phyloP scores from a whole-genome alignment of 2,113 vertebrate species.

The Macroglossus sobrinus region DNA sequence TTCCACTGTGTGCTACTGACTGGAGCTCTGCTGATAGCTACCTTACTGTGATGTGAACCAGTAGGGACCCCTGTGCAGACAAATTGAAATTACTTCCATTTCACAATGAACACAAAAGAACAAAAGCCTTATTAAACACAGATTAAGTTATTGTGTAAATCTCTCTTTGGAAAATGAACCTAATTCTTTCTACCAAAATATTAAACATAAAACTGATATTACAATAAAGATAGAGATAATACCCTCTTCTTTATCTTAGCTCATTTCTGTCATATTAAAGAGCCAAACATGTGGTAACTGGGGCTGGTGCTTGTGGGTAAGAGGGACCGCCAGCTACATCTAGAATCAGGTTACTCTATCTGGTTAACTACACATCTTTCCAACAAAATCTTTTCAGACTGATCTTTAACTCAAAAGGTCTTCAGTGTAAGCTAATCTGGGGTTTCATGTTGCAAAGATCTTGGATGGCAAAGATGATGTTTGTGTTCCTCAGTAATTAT shows the following conservation, averaged over 20 bases:
- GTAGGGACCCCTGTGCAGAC: constrained; percentile 49
- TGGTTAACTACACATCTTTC: neutral
- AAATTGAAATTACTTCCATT: constrained; percentile 71
- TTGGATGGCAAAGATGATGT: constrained; percentile 49
- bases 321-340: neutral
- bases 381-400: neutral
- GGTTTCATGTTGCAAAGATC: constrained; percentile 57
- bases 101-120: constrained; percentile 67
- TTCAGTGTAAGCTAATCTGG: constrained; percentile 25
- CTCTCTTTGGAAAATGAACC: constrained; percentile 59
- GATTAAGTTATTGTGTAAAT: constrained; percentile 73
- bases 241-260: constrained; percentile 47
- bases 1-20: neutral
- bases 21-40: neutral
- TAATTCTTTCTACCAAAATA: constrained; percentile 68
- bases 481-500: constrained; percentile 47
- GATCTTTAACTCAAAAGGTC: neutral
- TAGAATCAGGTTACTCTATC: constrained; percentile 23
- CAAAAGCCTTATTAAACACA: constrained; percentile 76
- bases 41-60: constrained; percentile 17
- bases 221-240: constrained; percentile 57
- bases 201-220: constrained; percentile 54
- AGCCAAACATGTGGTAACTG: constrained; percentile 38
- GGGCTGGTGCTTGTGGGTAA: neutral
- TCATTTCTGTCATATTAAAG: constrained; percentile 53